phyloP scores from a whole-genome alignment of 2,797 vertebrate genomes.

The Yasuhikotakia modesta region DNA sequence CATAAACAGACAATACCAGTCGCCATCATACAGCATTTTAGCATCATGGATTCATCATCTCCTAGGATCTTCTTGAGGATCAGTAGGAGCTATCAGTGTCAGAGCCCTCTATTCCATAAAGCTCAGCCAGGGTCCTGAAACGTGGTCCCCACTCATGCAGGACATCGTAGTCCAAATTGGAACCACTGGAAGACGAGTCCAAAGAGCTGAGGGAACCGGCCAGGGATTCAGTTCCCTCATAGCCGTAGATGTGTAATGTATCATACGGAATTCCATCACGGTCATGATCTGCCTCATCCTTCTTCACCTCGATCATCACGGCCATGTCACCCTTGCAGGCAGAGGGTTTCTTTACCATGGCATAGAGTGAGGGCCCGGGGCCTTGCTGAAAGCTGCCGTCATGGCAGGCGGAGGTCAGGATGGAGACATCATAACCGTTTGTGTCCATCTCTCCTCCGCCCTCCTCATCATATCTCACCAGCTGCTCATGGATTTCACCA shows the following conservation, averaged over 20 bases:
- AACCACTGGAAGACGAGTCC: constrained; percentile 83
- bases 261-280: constrained; percentile 88
- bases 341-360: constrained; percentile 81
- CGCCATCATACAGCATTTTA: not conserved
- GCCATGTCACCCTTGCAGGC: constrained; percentile 89
- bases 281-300: constrained; percentile 92
- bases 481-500: constrained; percentile 95
- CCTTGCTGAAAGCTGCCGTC: constrained; percentile 68
- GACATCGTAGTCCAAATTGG: constrained; percentile 91
- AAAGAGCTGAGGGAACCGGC: constrained; percentile 92
- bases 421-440: constrained; percentile 92
- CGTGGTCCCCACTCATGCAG: constrained; percentile 94
- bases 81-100: constrained; percentile 80
- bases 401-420: constrained; percentile 85
- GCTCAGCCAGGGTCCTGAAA: constrained; percentile 92
- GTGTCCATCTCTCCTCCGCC: constrained; percentile 99
- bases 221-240: constrained; percentile 89
- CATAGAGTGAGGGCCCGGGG: constrained; percentile 74
- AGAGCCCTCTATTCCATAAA: constrained; percentile 83
- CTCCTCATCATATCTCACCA: constrained; percentile 95
- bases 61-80: constrained; percentile 36
- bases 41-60: not conserved
- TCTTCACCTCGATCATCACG: constrained; percentile 92
- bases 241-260: constrained; percentile 94
- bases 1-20: not conserved